These are phyloP conservation scores for Gnathonemus longibarbis DNA, from an alignment of 2,113 vertebrate species.

Conservation along the genomic window DNA sequence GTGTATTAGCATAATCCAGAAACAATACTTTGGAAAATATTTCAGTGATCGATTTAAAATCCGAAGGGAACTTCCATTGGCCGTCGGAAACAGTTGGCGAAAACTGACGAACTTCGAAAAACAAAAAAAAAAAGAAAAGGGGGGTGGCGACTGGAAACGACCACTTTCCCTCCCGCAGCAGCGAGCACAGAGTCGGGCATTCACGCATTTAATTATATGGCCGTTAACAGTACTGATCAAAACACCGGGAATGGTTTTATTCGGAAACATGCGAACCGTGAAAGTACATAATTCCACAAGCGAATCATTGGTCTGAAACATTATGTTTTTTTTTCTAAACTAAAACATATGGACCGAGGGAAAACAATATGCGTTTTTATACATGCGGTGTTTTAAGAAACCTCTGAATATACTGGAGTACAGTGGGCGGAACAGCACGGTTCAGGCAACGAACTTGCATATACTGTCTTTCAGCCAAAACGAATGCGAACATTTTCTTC, in stretches of 20 bases:
- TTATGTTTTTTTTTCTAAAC: background rate
- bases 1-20: background rate
- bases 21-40: background rate
- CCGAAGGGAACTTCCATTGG: background rate
- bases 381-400: background rate
- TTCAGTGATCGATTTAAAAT: background rate
- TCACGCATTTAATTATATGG: background rate
- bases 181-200: background rate
- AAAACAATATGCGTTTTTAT: background rate
- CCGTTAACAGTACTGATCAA: background rate
- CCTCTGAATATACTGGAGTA: background rate
- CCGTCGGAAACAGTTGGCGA: constrained; percentile 16
- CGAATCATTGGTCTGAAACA: background rate
- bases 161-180: background rate
- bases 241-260: background rate
- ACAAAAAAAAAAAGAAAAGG: background rate
- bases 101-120: constrained; percentile 24
- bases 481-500: background rate
- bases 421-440: background rate
- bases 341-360: background rate
- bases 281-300: background rate
- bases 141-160: background rate
- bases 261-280: background rate
- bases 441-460: background rate
- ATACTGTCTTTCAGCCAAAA: background rate